A percentile compares a stretch with the other conserved stretches of the same genome.
Evolutionary conservation across 2,113 vertebrate genomes (phyloP).

Genomic region (Poicephalus meyeri): DNA sequence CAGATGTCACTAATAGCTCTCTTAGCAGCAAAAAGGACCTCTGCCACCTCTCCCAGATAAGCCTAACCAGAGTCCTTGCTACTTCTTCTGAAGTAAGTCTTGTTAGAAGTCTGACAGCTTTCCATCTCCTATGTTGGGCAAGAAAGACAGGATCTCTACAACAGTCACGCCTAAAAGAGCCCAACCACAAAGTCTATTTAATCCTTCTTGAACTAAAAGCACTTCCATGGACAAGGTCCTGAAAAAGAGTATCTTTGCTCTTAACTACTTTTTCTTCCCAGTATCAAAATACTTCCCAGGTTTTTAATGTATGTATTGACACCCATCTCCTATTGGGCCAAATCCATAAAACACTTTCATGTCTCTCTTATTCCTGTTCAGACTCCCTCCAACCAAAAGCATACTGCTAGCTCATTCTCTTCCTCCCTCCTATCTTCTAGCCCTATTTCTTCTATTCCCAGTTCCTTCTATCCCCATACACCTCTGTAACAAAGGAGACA

Average conservation of each 20-base stretch:
- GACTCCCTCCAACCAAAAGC: neutral
- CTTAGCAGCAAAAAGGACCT: neutral
- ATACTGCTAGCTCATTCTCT: neutral
- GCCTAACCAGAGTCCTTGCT: neutral
- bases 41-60: neutral
- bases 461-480: neutral
- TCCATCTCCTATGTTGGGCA: neutral
- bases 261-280: neutral
- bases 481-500: slow-evolving; percentile 72
- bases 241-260: neutral
- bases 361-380: neutral
- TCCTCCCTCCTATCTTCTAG: neutral
- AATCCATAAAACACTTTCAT: neutral
- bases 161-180: neutral
- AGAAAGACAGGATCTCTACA: neutral
- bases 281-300: neutral
- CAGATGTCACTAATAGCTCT: neutral
- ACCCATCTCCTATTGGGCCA: neutral
- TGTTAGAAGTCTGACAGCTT: neutral
- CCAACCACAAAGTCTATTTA: neutral
- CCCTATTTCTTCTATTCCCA: neutral
- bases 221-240: neutral
- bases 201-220: neutral
- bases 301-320: neutral
- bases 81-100: neutral